Evolutionary conservation across 2,113 vertebrate genomes (phyloP).

Genomic region (Tachysurus fulvidraco): DNA sequence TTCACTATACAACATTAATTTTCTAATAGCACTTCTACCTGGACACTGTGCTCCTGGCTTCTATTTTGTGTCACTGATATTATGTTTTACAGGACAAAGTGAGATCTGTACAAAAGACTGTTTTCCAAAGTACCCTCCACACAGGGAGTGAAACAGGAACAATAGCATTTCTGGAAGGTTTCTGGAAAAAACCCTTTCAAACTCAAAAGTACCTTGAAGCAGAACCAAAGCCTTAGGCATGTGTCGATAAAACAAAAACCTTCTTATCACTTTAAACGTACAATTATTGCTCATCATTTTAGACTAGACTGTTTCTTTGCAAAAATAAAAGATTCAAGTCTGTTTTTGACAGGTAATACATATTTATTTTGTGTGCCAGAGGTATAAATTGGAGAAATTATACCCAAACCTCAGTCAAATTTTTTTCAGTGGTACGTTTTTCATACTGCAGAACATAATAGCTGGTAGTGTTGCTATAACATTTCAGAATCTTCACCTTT

Average conservation of each 20-base stretch:
- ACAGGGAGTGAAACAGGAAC: constrained; percentile 44
- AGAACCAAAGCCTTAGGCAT: constrained; percentile 73
- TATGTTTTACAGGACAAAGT: constrained; percentile 14
- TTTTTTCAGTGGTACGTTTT: constrained; percentile 56
- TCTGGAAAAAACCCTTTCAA: constrained; percentile 55
- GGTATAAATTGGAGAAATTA: neutral
- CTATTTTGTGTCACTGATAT: neutral
- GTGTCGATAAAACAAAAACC: constrained; percentile 8
- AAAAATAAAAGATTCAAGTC: neutral
- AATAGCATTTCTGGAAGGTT: constrained; percentile 60
- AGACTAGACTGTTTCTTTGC: neutral
- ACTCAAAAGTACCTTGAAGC: constrained; percentile 71
- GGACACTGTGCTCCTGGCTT: neutral
- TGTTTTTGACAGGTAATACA: constrained; percentile 64
- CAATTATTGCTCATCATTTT: neutral
- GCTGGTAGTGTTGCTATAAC: constrained; percentile 68
- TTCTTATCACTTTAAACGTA: neutral
- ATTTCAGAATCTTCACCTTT: constrained; percentile 66
- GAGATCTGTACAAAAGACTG: neutral
- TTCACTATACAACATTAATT: too few species aligned
- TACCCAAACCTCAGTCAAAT: neutral
- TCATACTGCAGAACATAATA: constrained; percentile 59
- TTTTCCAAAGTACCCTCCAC: neutral
- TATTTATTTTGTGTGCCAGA: constrained; percentile 49
- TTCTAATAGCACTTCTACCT: neutral